These are phyloP conservation scores for Pseudonaja textilis DNA, from an alignment of 2,113 vertebrate genomes.

Conservation along the genomic window DNA sequence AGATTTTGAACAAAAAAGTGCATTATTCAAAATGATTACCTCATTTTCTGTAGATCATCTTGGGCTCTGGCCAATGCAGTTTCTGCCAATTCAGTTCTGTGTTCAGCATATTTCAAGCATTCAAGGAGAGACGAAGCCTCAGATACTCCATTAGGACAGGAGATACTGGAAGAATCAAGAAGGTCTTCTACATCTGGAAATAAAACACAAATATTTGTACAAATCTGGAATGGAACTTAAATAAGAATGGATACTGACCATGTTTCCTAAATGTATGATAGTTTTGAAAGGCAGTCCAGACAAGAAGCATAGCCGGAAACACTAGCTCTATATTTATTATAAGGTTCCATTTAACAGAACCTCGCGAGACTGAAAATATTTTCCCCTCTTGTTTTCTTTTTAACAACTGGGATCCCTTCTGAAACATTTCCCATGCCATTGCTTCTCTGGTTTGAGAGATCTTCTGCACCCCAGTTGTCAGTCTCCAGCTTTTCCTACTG, in stretches of 20 bases:
- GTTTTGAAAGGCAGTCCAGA: not conserved
- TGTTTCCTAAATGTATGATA: not conserved
- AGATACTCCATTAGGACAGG: constrained; percentile 50
- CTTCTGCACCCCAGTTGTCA: not conserved
- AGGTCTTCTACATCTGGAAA: constrained; percentile 85
- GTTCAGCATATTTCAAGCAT: constrained; percentile 75
- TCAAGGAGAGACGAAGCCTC: constrained; percentile 61
- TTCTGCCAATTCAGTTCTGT: constrained; percentile 76
- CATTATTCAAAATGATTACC: constrained; percentile 63
- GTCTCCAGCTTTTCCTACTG: not conserved
- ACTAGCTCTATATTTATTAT: not conserved
- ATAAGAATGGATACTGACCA: not conserved
- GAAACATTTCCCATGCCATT: not conserved
- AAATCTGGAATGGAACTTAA: not conserved
- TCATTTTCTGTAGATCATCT: constrained; percentile 89
- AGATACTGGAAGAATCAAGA: constrained; percentile 47
- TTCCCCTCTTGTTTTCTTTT: not conserved
- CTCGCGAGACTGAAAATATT: not conserved
- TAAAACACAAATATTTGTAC: not conserved
- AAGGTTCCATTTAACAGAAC: not conserved
- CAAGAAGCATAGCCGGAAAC: not conserved
- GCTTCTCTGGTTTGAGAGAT: not conserved
- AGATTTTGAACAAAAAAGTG: not conserved
- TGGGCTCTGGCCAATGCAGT: constrained; percentile 78
- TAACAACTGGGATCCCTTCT: not conserved